Evolutionary conservation across 2,113 vertebrate genomes (phyloP).

Genomic region (Prunella fulvescens): DNA sequence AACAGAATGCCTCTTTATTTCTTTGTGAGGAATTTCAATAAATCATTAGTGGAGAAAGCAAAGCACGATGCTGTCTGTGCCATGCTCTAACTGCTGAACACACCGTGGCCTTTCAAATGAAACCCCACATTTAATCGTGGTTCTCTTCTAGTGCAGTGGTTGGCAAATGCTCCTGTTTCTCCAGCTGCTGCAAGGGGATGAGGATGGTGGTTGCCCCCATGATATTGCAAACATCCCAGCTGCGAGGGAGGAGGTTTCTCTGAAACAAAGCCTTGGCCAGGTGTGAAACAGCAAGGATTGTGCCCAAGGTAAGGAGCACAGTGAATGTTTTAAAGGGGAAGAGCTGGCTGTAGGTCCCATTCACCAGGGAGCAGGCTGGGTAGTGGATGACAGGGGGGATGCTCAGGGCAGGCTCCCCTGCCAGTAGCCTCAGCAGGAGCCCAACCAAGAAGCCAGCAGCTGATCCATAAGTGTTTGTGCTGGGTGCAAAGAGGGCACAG

Average conservation of each 20-base stretch:
- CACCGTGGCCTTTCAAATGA: background rate
- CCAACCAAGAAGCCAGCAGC: constrained; percentile 69
- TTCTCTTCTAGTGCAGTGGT: background rate
- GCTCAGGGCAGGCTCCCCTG: constrained; percentile 73
- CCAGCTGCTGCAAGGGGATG: background rate
- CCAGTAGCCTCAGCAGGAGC: constrained; percentile 72
- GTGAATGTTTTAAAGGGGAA: constrained; percentile 77
- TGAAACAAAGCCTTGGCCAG: constrained; percentile 63
- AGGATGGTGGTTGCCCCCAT: background rate
- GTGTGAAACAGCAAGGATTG: constrained; percentile 63
- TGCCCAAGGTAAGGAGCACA: constrained; percentile 60
- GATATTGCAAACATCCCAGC: constrained; percentile 71
- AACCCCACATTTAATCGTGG: background rate
- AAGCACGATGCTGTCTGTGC: background rate
- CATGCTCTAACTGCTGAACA: background rate
- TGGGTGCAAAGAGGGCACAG: constrained; percentile 74
- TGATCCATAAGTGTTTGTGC: constrained; percentile 76
- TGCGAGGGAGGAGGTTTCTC: constrained; percentile 60
- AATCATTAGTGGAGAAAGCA: background rate
- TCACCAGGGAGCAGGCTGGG: constrained; percentile 64
- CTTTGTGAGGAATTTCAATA: background rate
- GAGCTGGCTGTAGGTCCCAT: constrained; percentile 63
- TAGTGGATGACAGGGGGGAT: constrained; percentile 66
- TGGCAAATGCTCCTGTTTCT: background rate
- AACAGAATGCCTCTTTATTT: background rate